phyloP scores from a whole-genome alignment of 2,113 vertebrate genomes.

The human (Homo sapiens) region GRCh38 chr9:78270001-78270500 shows the following conservation, averaged over 20 bases:
- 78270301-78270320: background rate
- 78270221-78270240: background rate
- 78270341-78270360: background rate
- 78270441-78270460: background rate
- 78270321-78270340: background rate
- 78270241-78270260: background rate
- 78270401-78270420: background rate
- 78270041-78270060: background rate
- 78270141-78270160: background rate
- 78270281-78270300: background rate
- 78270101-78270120: background rate
- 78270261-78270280: background rate
- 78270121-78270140: background rate
- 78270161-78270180: background rate
- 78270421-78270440: background rate
- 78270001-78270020: background rate
- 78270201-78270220: background rate
- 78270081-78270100: background rate
- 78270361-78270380: background rate
- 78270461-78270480: background rate
- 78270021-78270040: background rate
- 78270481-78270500: background rate
- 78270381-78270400: background rate
- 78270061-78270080: background rate
- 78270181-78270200: background rate